phyloP scores from a whole-genome alignment of 1,140 invertebrate genomes.

The Lanistes nyassanus region DNA sequence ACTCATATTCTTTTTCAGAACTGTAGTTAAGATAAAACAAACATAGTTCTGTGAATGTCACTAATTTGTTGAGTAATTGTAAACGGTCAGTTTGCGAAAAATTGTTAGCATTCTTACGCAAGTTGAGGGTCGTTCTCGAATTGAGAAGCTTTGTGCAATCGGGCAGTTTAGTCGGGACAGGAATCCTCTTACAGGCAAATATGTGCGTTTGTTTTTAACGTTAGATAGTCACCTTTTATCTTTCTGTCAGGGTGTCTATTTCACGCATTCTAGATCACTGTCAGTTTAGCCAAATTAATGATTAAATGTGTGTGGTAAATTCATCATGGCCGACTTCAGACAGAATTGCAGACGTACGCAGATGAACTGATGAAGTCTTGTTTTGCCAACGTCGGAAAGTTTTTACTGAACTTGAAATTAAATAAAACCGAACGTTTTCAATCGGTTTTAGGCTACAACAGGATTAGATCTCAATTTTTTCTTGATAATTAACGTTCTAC shows the following conservation, averaged over 20 bases:
- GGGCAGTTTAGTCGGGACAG: neutral
- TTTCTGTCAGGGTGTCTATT: neutral
- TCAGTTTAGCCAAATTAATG: neutral
- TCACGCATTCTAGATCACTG: neutral
- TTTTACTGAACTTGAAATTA: too few relatives aligned
- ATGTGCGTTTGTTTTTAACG: neutral
- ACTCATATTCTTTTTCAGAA: neutral
- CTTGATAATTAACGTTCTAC: too few relatives aligned
- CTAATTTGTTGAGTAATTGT: neutral
- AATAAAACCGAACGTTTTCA: too few relatives aligned
- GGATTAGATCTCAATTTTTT: too few relatives aligned
- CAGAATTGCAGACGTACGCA: too few relatives aligned
- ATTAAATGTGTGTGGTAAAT: neutral
- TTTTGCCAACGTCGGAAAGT: too few relatives aligned
- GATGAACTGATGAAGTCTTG: too few relatives aligned
- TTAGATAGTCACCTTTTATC: neutral
- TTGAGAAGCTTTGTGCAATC: neutral
- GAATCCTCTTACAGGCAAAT: neutral
- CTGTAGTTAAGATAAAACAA: neutral
- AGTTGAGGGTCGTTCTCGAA: neutral
- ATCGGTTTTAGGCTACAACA: too few relatives aligned
- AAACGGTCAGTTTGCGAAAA: neutral
- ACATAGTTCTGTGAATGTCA: neutral
- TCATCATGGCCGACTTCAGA: slow-evolving; percentile 17
- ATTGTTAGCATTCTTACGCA: neutral